Evolutionary conservation across 2,113 vertebrate genomes (phyloP).

Genomic region (Smithornis capensis): DNA sequence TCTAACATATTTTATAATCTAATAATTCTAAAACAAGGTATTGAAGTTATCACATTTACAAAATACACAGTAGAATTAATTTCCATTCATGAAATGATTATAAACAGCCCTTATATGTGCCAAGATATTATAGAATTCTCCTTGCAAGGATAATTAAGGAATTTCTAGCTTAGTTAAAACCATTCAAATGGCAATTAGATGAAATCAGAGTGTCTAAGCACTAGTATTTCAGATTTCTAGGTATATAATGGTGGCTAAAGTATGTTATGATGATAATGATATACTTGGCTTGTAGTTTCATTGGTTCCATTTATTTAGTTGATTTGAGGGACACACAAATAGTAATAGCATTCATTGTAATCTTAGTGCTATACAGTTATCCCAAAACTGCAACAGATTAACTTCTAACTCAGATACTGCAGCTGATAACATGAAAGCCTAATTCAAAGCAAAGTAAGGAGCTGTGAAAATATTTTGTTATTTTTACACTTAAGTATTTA

Average conservation of each 20-base stretch:
- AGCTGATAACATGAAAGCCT: not conserved
- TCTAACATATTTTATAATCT: not conserved
- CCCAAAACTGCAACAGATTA: not conserved
- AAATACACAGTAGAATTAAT: not conserved
- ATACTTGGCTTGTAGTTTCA: not conserved
- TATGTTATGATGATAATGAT: not conserved
- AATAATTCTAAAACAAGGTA: not conserved
- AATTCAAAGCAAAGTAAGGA: not conserved
- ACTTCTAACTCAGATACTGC: not conserved
- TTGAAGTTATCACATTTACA: not conserved
- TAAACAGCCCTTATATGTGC: not conserved
- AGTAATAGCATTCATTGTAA: not conserved
- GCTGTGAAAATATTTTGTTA: not conserved
- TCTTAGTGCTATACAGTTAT: not conserved
- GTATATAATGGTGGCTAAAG: not conserved
- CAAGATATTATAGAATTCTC: not conserved
- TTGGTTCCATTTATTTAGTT: not conserved
- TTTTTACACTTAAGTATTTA: not conserved
- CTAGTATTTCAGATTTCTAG: not conserved
- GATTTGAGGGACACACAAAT: not conserved
- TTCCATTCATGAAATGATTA: not conserved
- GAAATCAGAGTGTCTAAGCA: not conserved
- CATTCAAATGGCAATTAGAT: not conserved
- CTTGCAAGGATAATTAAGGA: not conserved
- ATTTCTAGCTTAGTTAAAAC: too few species aligned